Percentiles rank a stretch among this genome's conserved stretches.
Conservation (phyloP, 2,888 invertebrate species). For the Lochmaea capreae region DNA sequence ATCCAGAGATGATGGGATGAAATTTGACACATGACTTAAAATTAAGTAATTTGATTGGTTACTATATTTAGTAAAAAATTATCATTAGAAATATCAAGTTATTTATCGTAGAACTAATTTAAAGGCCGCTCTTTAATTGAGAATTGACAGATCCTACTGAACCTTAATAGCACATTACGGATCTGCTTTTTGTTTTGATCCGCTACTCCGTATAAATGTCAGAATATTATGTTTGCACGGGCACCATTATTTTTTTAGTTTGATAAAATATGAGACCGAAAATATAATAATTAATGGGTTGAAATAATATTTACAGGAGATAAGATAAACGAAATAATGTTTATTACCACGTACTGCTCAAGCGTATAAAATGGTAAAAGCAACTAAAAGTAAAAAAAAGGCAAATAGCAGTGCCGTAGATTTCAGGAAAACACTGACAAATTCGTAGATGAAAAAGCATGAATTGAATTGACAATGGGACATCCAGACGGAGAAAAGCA, state of each 20-base stretch:
- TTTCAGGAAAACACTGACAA: not conserved
- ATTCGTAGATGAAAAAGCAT: not conserved
- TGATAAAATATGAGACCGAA: not conserved
- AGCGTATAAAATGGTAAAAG: not conserved
- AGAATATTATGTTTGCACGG: not conserved
- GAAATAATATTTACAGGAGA: not conserved
- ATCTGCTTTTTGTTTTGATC: not conserved
- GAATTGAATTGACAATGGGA: not conserved
- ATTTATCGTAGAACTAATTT: too few species aligned
- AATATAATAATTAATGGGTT: slow-evolving; percentile 1
- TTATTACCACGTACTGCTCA: not conserved
- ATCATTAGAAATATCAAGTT: too few species aligned
- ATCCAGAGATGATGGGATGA: too few species aligned
- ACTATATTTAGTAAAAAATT: too few species aligned
- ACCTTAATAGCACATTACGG: too few species aligned
- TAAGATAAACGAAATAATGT: not conserved
- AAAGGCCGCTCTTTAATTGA: too few species aligned
- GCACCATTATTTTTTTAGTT: not conserved
- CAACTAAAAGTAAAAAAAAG: not conserved
- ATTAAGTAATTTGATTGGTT: too few species aligned
- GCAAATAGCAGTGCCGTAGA: not conserved
- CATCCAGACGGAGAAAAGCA: too few species aligned
- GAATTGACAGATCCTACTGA: too few species aligned
- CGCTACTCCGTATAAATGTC: too few species aligned
- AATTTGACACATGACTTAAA: too few species aligned